Evolutionary conservation across 2,113 vertebrate genomes (phyloP), one percentile per base, ranked within the genome.

Genomic region (Oreochromis aureus): DNA sequence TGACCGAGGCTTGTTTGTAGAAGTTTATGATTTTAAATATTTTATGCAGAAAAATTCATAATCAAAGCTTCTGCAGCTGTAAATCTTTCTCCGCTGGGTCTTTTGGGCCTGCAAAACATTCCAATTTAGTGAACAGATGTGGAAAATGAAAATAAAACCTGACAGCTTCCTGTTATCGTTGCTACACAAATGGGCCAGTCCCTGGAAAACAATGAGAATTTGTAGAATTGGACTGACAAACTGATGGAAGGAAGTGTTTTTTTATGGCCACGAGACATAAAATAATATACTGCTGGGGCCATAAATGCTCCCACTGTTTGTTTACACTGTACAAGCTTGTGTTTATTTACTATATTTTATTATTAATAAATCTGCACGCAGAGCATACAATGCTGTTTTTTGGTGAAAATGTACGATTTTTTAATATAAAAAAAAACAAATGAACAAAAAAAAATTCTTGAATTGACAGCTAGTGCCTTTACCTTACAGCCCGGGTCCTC

Each of bases 171-270:
- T 41, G 1, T 69, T 69, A 41, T 9, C 11, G 7, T 4, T 69
- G 1, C 0, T 22, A 69, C 36, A 69, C 36, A 39, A 69, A 24
- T 1, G 12, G n/a, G n/a, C 39, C 44, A 1, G 39, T 44, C 12
- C 36, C 66, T 15, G 36, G 36, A 24, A 71, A 24, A 44, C 36
- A 41, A 41, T 71, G 66, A 71, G 36, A 44, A 4, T 22, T 41
- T 41, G 63, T 15, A 6, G 63, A 2, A 71, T 24, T 10, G 1
- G 66, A 71, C 66, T 44, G 66, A 44, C n/a, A 44, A 44, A 71
- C 13, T 16, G 36, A 44, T 71, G 0, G n/a, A 44, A 44, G n/a
- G 66, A 44, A 0, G 13, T 44, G 13, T 24, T 6, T 44, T 27
- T 27, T 71, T 71, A 71, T 71, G 2, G n/a, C n/a, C 1, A 16